Evolutionary conservation across 2,888 invertebrate genomes (phyloP).

Genomic region (Tuberolachnus salignus): DNA sequence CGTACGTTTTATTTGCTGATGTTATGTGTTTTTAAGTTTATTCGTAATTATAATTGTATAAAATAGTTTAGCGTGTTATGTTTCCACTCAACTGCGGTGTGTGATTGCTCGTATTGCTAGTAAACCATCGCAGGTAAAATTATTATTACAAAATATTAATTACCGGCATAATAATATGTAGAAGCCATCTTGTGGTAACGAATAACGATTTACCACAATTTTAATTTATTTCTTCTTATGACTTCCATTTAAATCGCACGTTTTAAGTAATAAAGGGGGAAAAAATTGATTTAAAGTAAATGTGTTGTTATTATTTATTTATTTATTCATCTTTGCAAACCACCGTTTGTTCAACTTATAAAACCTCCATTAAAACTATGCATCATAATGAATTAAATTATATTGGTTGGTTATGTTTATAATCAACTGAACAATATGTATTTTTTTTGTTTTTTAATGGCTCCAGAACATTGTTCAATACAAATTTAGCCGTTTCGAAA

Average conservation of each 20-base stretch:
- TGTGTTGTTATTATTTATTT: too few species aligned
- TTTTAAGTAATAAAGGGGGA: too few species aligned
- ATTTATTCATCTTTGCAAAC: too few species aligned
- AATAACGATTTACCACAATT: constrained; percentile 17
- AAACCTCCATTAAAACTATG: too few species aligned
- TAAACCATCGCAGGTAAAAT: constrained; percentile 28
- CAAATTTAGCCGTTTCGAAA: too few species aligned
- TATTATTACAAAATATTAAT: constrained; percentile 1
- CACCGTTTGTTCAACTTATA: too few species aligned
- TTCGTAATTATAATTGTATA: not conserved
- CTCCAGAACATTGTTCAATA: too few species aligned
- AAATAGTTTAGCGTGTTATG: constrained; percentile 24
- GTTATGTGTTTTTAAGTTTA: not conserved
- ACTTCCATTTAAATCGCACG: not conserved
- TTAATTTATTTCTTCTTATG: not conserved
- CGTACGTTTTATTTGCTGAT: constrained; percentile 2
- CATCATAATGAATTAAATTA: not conserved
- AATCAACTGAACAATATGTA: too few species aligned
- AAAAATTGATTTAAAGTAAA: not conserved
- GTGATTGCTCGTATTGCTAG: not conserved
- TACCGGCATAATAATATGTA: constrained; percentile 16
- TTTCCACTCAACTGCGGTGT: not conserved
- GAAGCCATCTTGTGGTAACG: constrained; percentile 37
- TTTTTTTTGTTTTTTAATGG: too few species aligned
- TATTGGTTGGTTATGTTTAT: not conserved